Base-by-base conservation (phyloP, 2,113 vertebrate species). In the Eonycteris spelaea region DNA sequence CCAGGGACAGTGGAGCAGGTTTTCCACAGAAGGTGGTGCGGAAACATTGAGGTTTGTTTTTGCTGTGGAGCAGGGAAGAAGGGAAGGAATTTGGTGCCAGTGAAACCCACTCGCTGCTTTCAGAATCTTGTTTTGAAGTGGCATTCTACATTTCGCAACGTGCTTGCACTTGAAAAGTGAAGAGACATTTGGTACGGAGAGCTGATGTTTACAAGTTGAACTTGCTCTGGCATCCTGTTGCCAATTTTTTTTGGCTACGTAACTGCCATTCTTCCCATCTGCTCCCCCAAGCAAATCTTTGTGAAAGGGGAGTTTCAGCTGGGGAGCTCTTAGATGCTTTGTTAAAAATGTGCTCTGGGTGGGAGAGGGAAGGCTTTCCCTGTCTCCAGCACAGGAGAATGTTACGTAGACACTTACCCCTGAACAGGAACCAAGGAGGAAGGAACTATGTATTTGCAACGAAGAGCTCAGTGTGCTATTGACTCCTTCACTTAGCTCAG, bases 181-280 rank as follows among this genome's bases (percentile, higher is more conserved):
- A 97, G 85, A 77, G 91, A 77, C n/a, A n/a, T n/a, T 92, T 95
- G 88, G 91, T n/a, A 53, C 61, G n/a, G n/a, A 22, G 95, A 87
- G 77, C 70, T 90, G 93, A 51, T 86, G 92, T 84, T 86, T 75
- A 86, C 89, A n/a, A 97, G 91, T 73, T 33, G 12, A 97, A 97
- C 97, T 97, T 97, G 96, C 92, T 97, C 93, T 97, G 97, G 95
- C 94, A 82, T 96, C 94, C 74, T 89, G 0, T 63, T n/a, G n/a
- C 30, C 97, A 91, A 78, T 92, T 80, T 67, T 83, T 95, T 90
- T 92, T 73, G 73, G 90, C 97, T 77, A 6, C 0, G 1, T 75
- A 92, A 96, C 88, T 51, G 51, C 90, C 67, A 53, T 92, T 97
- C 91, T 91, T 93, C 88, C 33, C 63, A 78, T 83, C 88, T 97